Evolutionary conservation across 2,797 vertebrate genomes (phyloP), one percentile per base, ranked within the genome.

Genomic region (Malacoraja senta): DNA sequence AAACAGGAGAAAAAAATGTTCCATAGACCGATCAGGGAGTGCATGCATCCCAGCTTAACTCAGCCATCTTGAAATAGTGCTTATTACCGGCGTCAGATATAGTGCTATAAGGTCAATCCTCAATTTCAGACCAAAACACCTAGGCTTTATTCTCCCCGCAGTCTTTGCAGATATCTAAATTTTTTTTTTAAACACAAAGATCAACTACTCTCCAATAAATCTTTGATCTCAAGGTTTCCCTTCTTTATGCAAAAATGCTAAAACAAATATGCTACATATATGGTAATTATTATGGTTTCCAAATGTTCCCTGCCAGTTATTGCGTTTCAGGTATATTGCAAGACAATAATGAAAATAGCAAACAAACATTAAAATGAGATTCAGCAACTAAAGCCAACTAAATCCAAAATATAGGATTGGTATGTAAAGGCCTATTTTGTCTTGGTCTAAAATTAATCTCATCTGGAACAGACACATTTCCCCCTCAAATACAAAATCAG

Each of bases 11-110:
- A 88, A 88, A 68, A 68, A 63, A 53, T 88, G 17, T 68, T 68
- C 61, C 65, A 17, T 38, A 79, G 63, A 32, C 63, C 35, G n/a
- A 63, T 24, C 61, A 88, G 63, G 84, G 19, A 88, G n/a, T 15
- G 61, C n/a, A 88, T n/a, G 29, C n/a, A 84, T 3, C 10, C 24
- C 53, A 88, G 6, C 3, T 68, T 35, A 88, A 32, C 29, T 32
- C 29, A 86, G n/a, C 53, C 53, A 86, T 86, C 53, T 86, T 86
- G 83, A 65, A 88, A 17, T 32, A n/a, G 13, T 88, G 63, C 83
- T 86, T 86, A 68, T 32, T 88, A 32, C 35, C 19, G 8, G n/a
- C 63, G 21, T 88, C n/a, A 3, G 19, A 24, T 68, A 63, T n/a
- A 86, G 29, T 63, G n/a, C 58, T 32, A 21, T 9, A 88, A 26